phyloP scores from a whole-genome alignment of 2,113 vertebrate genomes.

The Muntiacus muntjak region DNA sequence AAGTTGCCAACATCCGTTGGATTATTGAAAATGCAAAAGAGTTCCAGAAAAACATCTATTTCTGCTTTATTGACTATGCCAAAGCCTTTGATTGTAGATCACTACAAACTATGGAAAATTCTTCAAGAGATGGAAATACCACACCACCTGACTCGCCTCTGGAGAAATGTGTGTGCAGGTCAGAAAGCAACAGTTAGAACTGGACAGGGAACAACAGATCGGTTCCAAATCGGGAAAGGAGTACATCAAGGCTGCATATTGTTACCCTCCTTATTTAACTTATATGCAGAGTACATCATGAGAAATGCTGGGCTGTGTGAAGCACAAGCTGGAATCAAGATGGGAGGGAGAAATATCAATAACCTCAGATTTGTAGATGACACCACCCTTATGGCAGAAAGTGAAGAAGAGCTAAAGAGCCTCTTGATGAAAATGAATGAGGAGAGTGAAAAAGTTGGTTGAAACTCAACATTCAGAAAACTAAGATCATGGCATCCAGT shows the following conservation, averaged over 20 bases:
- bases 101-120: not conserved
- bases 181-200: not conserved
- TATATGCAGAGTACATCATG: not conserved
- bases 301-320: not conserved
- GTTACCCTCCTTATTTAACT: not conserved
- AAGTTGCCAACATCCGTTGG: not conserved
- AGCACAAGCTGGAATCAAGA: not conserved
- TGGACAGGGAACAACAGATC: not conserved
- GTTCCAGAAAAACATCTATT: not conserved
- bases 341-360: not conserved
- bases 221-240: not conserved
- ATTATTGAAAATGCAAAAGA: not conserved
- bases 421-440: not conserved
- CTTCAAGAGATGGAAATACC: not conserved
- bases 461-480: not conserved
- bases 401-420: not conserved
- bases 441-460: not conserved
- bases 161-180: not conserved
- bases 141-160: not conserved
- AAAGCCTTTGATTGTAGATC: not conserved
- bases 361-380: not conserved
- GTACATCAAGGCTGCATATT: not conserved
- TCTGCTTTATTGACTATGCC: not conserved
- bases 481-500: not conserved
- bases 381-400: not conserved